Base-by-base conservation (phyloP, 1,140 invertebrate species). In the Linepithema humile region DNA sequence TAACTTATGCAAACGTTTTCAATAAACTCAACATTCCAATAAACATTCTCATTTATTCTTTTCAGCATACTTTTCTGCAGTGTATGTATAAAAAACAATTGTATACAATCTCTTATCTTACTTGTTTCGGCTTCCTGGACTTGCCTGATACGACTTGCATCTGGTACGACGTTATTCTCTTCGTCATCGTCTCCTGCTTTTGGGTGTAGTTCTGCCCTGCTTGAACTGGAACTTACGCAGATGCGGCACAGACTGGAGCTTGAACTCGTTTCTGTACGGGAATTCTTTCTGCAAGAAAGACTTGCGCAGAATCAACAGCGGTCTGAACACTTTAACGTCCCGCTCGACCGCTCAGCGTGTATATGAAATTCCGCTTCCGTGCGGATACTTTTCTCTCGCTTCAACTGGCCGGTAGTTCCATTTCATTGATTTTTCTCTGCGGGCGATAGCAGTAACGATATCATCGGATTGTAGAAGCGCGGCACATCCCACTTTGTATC, bases 401-500 rank as follows among this genome's bases (percentile, higher is more conserved):
- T 98, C 12, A 99, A 91, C 92, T 99, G 97, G 0, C 99, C 99
- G 17, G 98, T 95, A 0, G 99, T 98, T 23, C 99, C 98, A 77
- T 96, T 95, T 98, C 98, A 99, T 20, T 96, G 95, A 86, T 96
- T 96, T 90, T 98, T 98, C 85, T 97, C 94, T 0, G 96, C 96
- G 0, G 94, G 88, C 0, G 98, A 96, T 38, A 99, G 92, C 5
- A 99, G 92, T 2, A 99, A 93, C 23, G 98, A 98, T 0, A 97
- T 98, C 0, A 99, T 96, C 0, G 98, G 97, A 60, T 97, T 97
- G 92, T 99, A 99, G 93, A 99, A 99, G 87, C 97, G 96, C 0
- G 98, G 98, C 1, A 99, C 97, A 70, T 99, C 97, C n/a, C 0
- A 99, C 97, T 85, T 96, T 97, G 88, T 97, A 99, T 99, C 99